phyloP scores from a whole-genome alignment of 2,888 invertebrate genomes.

The Sturmia bella region DNA sequence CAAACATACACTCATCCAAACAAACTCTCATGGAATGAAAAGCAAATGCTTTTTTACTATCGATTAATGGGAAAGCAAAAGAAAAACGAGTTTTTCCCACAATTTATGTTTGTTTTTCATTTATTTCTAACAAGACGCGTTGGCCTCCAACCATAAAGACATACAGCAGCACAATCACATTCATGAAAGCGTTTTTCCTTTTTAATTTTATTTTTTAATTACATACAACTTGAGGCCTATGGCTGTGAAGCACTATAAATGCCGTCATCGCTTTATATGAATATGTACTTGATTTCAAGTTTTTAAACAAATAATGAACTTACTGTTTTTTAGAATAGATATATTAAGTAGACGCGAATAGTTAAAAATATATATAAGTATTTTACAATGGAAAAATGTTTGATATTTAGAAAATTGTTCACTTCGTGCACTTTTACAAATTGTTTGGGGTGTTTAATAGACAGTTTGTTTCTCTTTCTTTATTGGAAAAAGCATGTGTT shows the following conservation, averaged over 20 bases:
- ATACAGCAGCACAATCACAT: constrained; percentile 18
- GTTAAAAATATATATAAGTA: no score
- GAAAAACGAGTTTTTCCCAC: constrained; percentile 51
- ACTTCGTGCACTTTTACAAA: no score
- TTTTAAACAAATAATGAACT: constrained; percentile 34
- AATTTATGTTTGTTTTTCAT: constrained; percentile 14
- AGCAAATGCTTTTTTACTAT: constrained; percentile 1
- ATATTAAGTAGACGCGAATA: no score
- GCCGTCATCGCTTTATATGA: constrained; percentile 59
- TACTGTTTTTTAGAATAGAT: constrained; percentile 36
- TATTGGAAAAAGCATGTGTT: no score
- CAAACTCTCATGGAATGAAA: no score
- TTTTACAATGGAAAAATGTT: no score
- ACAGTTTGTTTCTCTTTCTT: no score
- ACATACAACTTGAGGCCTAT: constrained; percentile 40
- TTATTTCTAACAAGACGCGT: constrained; percentile 54
- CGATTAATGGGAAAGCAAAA: constrained; percentile 41
- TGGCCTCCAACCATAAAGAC: constrained; percentile 43
- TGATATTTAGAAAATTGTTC: no score
- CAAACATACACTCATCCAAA: not conserved
- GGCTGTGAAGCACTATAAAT: constrained; percentile 60
- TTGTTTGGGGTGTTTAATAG: no score
- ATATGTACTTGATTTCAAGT: constrained; percentile 18
- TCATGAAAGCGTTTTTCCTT: not conserved
- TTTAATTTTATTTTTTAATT: constrained; percentile 37